Evolutionary conservation across 2,888 invertebrate species (phyloP).

Genomic region (Pseudanteris insignis): DNA sequence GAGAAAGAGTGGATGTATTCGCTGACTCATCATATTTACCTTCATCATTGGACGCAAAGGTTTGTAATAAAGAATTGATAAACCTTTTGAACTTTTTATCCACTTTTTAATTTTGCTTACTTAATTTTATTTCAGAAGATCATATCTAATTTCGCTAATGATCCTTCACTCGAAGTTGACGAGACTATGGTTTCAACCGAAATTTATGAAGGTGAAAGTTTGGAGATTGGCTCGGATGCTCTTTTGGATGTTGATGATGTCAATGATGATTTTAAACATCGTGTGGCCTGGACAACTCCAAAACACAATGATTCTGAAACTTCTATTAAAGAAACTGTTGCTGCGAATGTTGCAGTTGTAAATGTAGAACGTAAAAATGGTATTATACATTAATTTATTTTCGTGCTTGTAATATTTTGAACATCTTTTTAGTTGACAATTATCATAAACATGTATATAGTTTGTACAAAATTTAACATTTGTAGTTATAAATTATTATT

Average conservation of each 20-base stretch:
- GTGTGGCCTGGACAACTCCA: constrained; percentile 56
- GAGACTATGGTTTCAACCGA: constrained; percentile 50
- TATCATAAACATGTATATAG: no score
- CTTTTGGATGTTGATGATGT: constrained; percentile 25
- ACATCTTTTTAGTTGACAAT: no score
- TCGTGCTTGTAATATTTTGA: no score
- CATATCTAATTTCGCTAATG: constrained; percentile 28
- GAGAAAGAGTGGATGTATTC: constrained; percentile 46
- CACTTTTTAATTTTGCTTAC: no score
- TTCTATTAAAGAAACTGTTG: constrained; percentile 37
- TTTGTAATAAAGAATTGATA: no score
- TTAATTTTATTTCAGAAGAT: constrained; percentile 9
- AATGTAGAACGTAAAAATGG: constrained; percentile 17
- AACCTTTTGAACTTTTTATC: no score
- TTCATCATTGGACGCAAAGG: constrained; percentile 31
- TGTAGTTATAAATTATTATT: no score
- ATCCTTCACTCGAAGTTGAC: constrained; percentile 45
- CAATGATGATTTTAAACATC: constrained; percentile 47
- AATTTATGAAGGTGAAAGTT: constrained; percentile 48
- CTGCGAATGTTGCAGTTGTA: constrained; percentile 33
- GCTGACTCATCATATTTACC: constrained; percentile 36
- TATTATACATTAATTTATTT: neutral
- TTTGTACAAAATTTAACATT: no score
- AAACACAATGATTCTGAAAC: constrained; percentile 13
- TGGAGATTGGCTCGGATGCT: constrained; percentile 44